These are phyloP conservation scores for Kryptolebias marmoratus DNA, from an alignment of 2,113 vertebrate genomes.

Conservation along the genomic window DNA sequence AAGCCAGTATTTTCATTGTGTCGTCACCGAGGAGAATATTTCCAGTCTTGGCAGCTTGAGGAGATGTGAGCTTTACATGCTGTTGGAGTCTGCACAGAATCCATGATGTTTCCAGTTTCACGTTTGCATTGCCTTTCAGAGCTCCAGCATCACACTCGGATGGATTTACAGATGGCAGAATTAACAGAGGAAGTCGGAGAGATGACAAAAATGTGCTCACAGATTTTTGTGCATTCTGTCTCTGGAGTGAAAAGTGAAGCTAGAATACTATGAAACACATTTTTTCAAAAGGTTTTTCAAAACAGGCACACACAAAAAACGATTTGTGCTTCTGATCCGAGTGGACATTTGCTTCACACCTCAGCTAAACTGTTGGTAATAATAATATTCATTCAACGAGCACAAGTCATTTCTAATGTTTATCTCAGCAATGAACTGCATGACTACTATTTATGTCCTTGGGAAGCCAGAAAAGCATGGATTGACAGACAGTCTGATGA, in stretches of 20 bases:
- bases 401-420: background rate
- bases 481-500: constrained; percentile 1
- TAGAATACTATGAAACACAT: constrained; percentile 2
- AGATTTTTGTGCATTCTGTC: constrained; percentile 29
- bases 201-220: constrained; percentile 9
- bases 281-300: background rate
- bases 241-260: background rate
- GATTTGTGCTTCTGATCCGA: background rate
- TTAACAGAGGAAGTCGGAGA: constrained; percentile 1
- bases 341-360: constrained; percentile 17
- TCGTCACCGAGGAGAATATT: constrained; percentile 1
- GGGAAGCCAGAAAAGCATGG: background rate
- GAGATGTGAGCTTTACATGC: background rate
- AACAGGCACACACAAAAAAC: background rate
- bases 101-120: constrained; percentile 22
- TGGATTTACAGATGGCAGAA: background rate
- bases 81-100: constrained; percentile 3
- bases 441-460: background rate
- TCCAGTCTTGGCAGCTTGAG: constrained; percentile 16
- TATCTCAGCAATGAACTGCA: background rate
- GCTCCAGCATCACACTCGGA: background rate
- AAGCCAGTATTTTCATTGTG: constrained; percentile 9
- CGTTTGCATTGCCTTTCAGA: constrained; percentile 5
- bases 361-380: constrained; percentile 17
- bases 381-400: constrained; percentile 28